phyloP scores from a whole-genome alignment of 2,797 vertebrate genomes.

The Peromyscus aztecus region DNA sequence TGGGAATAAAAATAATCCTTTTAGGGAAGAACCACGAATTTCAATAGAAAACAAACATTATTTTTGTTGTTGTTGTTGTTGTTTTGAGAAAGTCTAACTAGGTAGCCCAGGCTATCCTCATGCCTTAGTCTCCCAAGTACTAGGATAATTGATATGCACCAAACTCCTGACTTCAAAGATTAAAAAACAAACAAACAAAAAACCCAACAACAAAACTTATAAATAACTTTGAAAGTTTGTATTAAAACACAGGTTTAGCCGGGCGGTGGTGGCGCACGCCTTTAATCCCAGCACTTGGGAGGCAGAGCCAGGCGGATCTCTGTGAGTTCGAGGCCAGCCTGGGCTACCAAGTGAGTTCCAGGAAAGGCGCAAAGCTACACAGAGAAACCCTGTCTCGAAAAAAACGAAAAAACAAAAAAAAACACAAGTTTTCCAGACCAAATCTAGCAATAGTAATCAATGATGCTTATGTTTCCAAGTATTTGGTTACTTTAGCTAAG shows the following conservation, averaged over 20 bases:
- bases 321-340: too few species aligned
- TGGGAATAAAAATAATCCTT: constrained; percentile 18
- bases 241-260: constrained; percentile 32
- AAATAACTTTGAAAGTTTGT: constrained; percentile 48
- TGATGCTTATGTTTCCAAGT: neutral
- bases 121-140: neutral
- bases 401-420: too few species aligned
- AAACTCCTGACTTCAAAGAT: neutral
- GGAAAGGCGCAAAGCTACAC: too few species aligned
- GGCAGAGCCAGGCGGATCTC: too few species aligned
- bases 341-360: too few species aligned
- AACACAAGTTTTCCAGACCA: neutral
- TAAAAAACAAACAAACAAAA: neutral
- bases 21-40: constrained; percentile 45
- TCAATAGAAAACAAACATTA: constrained; percentile 19
- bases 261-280: too few species aligned
- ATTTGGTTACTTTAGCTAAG: constrained; percentile 17
- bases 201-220: neutral
- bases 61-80: neutral
- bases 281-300: too few species aligned
- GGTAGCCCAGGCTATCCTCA: neutral
- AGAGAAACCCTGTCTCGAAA: too few species aligned
- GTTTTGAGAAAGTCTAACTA: neutral
- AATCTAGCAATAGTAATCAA: neutral
- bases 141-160: neutral